Base-by-base conservation (phyloP, 2,888 invertebrate genomes). In the Aphidoletes aphidimyza region DNA sequence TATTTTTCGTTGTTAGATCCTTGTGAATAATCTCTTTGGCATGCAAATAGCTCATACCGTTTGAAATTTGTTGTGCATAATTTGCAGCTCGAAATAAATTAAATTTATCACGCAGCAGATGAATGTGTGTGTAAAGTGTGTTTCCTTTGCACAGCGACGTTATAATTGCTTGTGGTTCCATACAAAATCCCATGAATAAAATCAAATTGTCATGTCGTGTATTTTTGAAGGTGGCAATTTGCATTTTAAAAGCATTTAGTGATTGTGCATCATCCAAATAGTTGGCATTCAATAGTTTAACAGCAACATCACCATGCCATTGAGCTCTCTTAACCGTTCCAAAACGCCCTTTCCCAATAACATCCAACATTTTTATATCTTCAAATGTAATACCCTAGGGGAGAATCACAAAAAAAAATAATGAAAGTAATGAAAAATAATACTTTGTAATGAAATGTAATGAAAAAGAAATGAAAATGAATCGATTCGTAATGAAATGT, bases 21-120 rank as follows among this genome's bases (percentile, higher is more conserved):
- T 98, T 98, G 91, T 98, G 98, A 86, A 98, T 93, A 88, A 99
- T 99, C 86, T 97, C 97, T 87, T 98, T 94, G 84, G 98, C 98
- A 91, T 99, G 99, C 85, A 99, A 92, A 91, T 99, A 99, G 19
- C 98, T 98, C 98, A 99, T 98, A 87, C 98, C 99, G 95, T 97
- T 91, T 0, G 91, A 91, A 84, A 99, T 98, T 91, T 99, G 98
- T 89, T 97, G 97, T 86, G 98, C 98, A 86, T 98, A 95, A 85
- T 96, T 93, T 84, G 98, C 96, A 85, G 95, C 96, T 89, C 95
- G 95, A 91, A 96, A 97, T 92, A 98, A 95, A 87, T 95, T 97
- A 90, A 98, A 98, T 91, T 97, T 97, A 91, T 97, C 97, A 89
- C 96, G 95, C 83, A 96, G 92, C 86, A 96, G 91, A 90, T 98